Evolutionary conservation across 37 sponge, comb jelly and placozoan species (phyloP), one percentile per base, ranked within the genome.

Genomic region (Ianthella basta): DNA sequence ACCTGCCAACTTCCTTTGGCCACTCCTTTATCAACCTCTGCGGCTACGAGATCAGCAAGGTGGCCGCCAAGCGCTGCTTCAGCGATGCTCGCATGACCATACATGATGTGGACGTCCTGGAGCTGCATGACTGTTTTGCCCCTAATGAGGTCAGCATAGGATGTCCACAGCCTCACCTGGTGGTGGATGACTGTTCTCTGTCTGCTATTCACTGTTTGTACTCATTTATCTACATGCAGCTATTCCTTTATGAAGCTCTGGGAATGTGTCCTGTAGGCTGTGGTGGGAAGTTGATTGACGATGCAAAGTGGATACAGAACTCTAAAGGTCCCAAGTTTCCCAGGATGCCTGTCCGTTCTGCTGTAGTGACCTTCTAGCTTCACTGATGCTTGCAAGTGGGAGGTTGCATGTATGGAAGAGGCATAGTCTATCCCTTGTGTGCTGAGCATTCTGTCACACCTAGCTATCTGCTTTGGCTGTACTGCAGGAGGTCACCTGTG

Each of bases 111-210:
- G 88, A 93, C 37, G 77, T 93, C 24, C 15, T 93, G n/a, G 94
- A 93, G 50, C 65, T 93, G 0, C 94, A 93, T 57, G 94, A 93
- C 85, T 93, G 94, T 82, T 93, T 93, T 78, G 72, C 94, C 54
- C 87, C 89, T 37, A 90, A 90, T 84, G 94, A 93, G 78, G 88
- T 93, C 29, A 6, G 80, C 61, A 0, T 72, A 24, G 19, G 20
- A 75, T 75, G 44, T 10, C 50, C 50, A 44, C 50, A 44, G 50
- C 50, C 50, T 44, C 50, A 44, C 50, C n/a, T n/a, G n/a, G n/a
- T n/a, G n/a, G n/a, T n/a, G n/a, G n/a, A n/a, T n/a, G n/a, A n/a
- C n/a, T n/a, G n/a, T n/a, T n/a, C n/a, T n/a, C n/a, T n/a, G n/a
- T n/a, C n/a, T n/a, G n/a, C n/a, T 61, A 61, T 12, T 4, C 27